phyloP scores from a whole-genome alignment of 2,888 invertebrate genomes.

The Sphaerophoria rueppellii region DNA sequence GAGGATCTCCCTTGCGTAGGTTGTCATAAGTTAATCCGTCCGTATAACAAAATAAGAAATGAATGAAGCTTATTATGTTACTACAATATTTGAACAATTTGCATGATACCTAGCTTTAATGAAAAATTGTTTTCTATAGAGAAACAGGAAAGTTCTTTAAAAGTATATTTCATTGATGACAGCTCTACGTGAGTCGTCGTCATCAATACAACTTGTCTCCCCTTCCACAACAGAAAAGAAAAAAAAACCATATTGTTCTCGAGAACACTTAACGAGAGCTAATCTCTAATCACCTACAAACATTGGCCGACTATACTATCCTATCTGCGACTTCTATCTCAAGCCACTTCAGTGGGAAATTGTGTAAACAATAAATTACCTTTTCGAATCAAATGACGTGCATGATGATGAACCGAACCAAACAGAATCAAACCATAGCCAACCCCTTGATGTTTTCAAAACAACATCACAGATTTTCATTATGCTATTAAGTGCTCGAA shows the following conservation, averaged over 20 bases:
- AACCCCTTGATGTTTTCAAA: conserved; percentile 70
- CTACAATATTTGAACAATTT: too few species aligned
- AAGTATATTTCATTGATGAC: too few species aligned
- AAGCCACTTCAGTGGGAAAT: conserved; percentile 70
- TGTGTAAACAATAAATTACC: conserved; percentile 73
- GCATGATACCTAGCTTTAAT: too few species aligned
- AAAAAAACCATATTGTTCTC: conserved; percentile 49
- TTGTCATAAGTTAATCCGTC: too few species aligned
- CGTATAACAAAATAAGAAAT: too few species aligned
- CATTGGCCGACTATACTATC: conserved; percentile 33
- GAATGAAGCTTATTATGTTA: too few species aligned
- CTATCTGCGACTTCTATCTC: conserved; percentile 15
- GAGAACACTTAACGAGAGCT: conserved; percentile 61
- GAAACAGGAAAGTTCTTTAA: too few species aligned
- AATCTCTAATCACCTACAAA: conserved; percentile 71
- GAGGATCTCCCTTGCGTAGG: too few species aligned
- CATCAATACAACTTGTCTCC: too few species aligned
- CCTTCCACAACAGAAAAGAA: too few species aligned
- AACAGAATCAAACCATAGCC: conserved; percentile 17
- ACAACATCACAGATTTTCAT: conserved; percentile 68
- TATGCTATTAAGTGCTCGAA: conserved; percentile 64
- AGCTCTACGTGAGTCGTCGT: too few species aligned
- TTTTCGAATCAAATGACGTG: conserved; percentile 67
- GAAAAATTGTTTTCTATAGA: too few species aligned
- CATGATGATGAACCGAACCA: conserved; percentile 58